Evolutionary conservation across 2,888 invertebrate genomes (phyloP), one percentile per base, ranked within the genome.

Genomic region (Drosophila mimetica): DNA sequence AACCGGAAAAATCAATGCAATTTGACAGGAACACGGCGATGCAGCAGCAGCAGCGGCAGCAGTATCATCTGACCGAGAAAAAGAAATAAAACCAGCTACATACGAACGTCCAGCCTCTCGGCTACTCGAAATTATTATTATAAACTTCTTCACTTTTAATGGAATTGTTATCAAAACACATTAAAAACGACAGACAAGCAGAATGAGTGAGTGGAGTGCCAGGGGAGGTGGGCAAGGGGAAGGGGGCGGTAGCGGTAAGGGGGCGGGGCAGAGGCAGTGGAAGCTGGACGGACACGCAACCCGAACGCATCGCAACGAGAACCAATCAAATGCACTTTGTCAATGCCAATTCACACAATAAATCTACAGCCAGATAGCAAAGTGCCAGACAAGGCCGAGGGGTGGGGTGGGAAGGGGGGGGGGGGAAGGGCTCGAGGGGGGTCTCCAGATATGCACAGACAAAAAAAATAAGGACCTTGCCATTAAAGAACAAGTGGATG

Each of bases 301-400:
- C 37, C 46, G 52, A 72, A 72, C 64, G 59, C 74, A 65, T 28
- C 50, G 55, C 67, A 48, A 32, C 42, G 78, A 84, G 76, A 87
- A 78, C 79, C 87, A 82, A 82, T 82, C 64, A 81, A 88, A 80
- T 87, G 88, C 89, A 90, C 89, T 89, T 90, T 90, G 90, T 89
- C 89, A 89, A 86, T 89, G 89, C 90, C 89, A 89, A 84, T 87
- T 88, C 77, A 81, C 89, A 89, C 89, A 90, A 89, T 90, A 89
- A 89, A 89, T 89, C 90, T 87, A 89, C 83, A 80, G 87, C 37
- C 65, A 86, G 89, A 89, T 89, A 89, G 87, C 89, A 83, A 39
- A 71, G 69, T 50, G 69, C 71, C 71, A 44, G 69, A 42, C 71
- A 25, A 60, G 28, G 39, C 8, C 3, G 36, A 13, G 34, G 22